Evolutionary conservation across 2,888 invertebrate species (phyloP).

Genomic region (Pterostichus niger): DNA sequence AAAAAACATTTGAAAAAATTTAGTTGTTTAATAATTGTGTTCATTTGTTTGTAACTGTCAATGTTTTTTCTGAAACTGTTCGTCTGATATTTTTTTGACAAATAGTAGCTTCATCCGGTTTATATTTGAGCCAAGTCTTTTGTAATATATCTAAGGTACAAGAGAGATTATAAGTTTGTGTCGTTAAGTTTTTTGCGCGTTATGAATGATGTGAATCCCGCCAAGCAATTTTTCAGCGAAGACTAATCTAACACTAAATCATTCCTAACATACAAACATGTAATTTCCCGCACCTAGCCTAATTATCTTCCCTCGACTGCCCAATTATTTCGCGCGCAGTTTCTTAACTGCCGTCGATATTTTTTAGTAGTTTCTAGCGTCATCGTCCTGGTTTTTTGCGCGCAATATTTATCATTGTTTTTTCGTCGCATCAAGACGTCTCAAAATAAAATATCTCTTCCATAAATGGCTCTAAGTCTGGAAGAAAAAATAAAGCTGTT

Average conservation of each 20-base stretch:
- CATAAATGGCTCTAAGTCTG: slow-evolving; percentile 61
- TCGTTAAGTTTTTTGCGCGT: slow-evolving; percentile 51
- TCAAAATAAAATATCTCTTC: slow-evolving; percentile 63
- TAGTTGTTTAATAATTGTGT: slow-evolving; percentile 39
- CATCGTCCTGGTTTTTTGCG: slow-evolving; percentile 33
- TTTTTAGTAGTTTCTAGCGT: slow-evolving; percentile 24
- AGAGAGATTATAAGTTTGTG: slow-evolving; percentile 47
- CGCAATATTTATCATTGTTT: slow-evolving; percentile 59
- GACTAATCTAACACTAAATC: slow-evolving; percentile 60
- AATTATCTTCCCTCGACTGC: slow-evolving; percentile 46
- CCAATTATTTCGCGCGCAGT: slow-evolving; percentile 45
- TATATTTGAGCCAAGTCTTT: slow-evolving; percentile 17
- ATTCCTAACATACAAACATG: slow-evolving; percentile 55
- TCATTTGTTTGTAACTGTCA: slow-evolving; percentile 29
- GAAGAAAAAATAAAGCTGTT: slow-evolving; percentile 59
- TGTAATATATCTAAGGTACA: slow-evolving; percentile 25
- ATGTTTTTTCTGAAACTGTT: not conserved
- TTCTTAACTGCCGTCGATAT: slow-evolving; percentile 38
- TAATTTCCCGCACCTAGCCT: slow-evolving; percentile 61
- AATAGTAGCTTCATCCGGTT: slow-evolving; percentile 1
- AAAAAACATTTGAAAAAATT: slow-evolving; percentile 24
- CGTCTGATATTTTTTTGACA: not conserved
- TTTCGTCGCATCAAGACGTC: slow-evolving; percentile 64
- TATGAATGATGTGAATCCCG: slow-evolving; percentile 27
- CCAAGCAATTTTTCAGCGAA: slow-evolving; percentile 54